Evolutionary conservation across 2,888 invertebrate genomes (phyloP).

Genomic region (Apantesis nais): DNA sequence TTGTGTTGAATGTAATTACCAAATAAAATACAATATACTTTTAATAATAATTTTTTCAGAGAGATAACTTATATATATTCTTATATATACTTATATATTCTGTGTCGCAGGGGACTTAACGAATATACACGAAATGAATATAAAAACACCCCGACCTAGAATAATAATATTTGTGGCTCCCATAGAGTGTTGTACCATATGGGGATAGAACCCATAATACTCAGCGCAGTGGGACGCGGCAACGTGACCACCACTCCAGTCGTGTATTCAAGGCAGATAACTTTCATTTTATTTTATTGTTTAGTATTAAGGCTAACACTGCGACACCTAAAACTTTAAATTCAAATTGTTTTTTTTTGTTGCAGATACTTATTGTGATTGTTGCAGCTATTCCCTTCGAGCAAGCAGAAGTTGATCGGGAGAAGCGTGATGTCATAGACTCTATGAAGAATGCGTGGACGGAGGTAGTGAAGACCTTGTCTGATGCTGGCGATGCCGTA

Average conservation of each 20-base stretch:
- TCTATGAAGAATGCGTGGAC: slow-evolving; percentile 74
- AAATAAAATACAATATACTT: too few species aligned
- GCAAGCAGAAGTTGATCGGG: slow-evolving; percentile 37
- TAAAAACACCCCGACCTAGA: too few species aligned
- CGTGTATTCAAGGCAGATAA: background rate
- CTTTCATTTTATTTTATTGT: background rate
- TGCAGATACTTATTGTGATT: slow-evolving; percentile 55
- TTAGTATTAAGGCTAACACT: background rate
- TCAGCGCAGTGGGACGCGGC: background rate
- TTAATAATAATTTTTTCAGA: too few species aligned
- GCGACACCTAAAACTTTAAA: background rate
- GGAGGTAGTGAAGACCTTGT: slow-evolving; percentile 68
- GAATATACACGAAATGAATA: too few species aligned
- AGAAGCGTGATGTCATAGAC: slow-evolving; percentile 74
- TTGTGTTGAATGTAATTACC: too few species aligned
- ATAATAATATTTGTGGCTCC: too few species aligned
- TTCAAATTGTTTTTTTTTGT: slow-evolving; percentile 9
- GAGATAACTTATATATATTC: too few species aligned
- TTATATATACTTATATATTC: too few species aligned
- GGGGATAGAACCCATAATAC: background rate
- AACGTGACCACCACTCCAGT: background rate
- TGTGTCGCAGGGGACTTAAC: too few species aligned
- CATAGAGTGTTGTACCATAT: background rate
- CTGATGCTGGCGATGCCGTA: slow-evolving; percentile 73
- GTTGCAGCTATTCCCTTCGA: slow-evolving; percentile 59